A percentile compares a stretch with the other conserved stretches of the same genome.
phyloP scores from a whole-genome alignment of 2,797 vertebrate species.

The Sebastes variabilis region DNA sequence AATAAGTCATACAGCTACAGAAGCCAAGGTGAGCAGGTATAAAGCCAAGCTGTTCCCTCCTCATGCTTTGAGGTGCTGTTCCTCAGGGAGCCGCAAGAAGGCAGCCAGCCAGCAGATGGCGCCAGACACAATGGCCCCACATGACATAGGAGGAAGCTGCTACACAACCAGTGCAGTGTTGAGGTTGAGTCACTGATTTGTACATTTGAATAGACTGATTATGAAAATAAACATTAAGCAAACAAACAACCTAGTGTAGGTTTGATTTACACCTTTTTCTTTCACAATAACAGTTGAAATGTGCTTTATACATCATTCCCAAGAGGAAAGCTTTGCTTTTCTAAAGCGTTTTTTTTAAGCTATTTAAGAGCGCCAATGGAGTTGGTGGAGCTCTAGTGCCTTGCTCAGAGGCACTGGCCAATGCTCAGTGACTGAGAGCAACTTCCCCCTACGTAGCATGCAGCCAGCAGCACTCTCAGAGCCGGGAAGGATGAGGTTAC shows the following conservation, averaged over 20 bases:
- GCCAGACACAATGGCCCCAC: conserved; percentile 72
- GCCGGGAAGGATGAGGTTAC: conserved; percentile 74
- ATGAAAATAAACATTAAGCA: not conserved
- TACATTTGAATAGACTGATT: conserved; percentile 1
- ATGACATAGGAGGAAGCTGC: conserved; percentile 73
- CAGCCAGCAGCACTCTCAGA: conserved; percentile 78
- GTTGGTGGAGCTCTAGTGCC: not conserved
- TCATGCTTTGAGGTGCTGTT: conserved; percentile 75
- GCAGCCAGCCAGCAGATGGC: conserved; percentile 75
- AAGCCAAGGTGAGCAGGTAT: conserved; percentile 54
- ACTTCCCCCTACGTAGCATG: conserved; percentile 67
- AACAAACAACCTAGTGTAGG: not conserved
- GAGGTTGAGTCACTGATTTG: conserved; percentile 52
- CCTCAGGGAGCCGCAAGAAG: conserved; percentile 62
- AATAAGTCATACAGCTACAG: conserved; percentile 33
- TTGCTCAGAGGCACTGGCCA: conserved; percentile 18
- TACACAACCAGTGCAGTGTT: conserved; percentile 32
- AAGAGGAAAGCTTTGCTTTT: not conserved
- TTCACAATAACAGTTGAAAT: not conserved
- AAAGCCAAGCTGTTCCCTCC: conserved; percentile 68
- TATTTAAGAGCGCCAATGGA: not conserved
- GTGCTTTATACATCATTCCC: not conserved
- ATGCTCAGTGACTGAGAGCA: conserved; percentile 52
- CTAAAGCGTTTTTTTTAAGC: not conserved
- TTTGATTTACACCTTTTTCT: not conserved